Evolutionary conservation across 2,113 vertebrate species (phyloP), one percentile per base, ranked within the genome.

Genomic region (Lethenteron reissneri): DNA sequence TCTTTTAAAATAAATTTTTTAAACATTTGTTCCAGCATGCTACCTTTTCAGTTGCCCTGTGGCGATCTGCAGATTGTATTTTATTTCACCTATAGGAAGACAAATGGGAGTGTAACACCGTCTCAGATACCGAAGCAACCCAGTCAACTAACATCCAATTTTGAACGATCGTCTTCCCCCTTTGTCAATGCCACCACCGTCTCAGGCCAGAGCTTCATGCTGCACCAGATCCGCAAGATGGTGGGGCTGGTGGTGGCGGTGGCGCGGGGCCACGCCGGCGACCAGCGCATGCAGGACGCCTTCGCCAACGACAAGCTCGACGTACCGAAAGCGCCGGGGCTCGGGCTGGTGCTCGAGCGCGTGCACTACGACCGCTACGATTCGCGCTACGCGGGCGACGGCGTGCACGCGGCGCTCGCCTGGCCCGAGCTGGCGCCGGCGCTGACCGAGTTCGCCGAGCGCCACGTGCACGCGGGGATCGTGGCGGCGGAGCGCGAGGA

Each of bases 181-280:
- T 41, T 41, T 41, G 41, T 41, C 41, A 41, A 41, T 41, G 41
- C 41, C 41, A 41, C 41, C 41, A 41, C 41, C 41, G 41, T 41
- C 41, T 41, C 41, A 41, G 41, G 41, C 4, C 94, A 99, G 81
- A 99, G 94, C 76, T 97, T 99, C 75, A 92, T 97, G 92, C 84
- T 89, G 83, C 92, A 97, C 76, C 94, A 99, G 74, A 97, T 99
- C 74, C 81, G 94, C 59, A 99, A 99, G 79, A 99, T 99, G 94
- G 89, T 99, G 1, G 92, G 94, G 58, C 78, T 99, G 77, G 87
- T 92, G 77, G 88, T 99, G 7, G 92, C 92, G 1, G 77, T 96
- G 2, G 77, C 85, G 59, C 91, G 87, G n/a, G 90, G 92, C 13
- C 94, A 90, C 0, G 86, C 84, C 0, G 71, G 79, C 0, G 85